Conservation (phyloP, 2,888 invertebrate genomes). For the Eupsilia transversa region DNA sequence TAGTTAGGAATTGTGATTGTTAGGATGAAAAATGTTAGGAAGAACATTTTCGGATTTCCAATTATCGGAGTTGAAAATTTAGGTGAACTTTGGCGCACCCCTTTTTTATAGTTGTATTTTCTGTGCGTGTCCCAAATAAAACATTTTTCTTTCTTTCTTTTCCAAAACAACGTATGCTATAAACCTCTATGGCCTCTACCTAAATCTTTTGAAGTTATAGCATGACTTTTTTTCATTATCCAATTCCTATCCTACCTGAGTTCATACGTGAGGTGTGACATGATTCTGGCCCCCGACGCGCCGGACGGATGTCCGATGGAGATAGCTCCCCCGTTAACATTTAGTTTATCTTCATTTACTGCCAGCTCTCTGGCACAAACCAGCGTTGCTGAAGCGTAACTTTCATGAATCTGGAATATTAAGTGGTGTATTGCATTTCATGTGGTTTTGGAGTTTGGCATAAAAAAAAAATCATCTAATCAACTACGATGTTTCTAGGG, state of each 20-base stretch:
- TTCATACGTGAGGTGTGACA: slow-evolving; percentile 33
- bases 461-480: not conserved
- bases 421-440: not conserved
- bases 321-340: slow-evolving; percentile 98
- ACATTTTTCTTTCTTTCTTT: too few relatives aligned
- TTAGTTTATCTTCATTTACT: slow-evolving; percentile 95
- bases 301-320: slow-evolving; percentile 99
- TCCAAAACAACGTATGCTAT: not conserved
- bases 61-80: too few relatives aligned
- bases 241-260: slow-evolving; percentile 21
- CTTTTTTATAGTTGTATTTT: too few relatives aligned
- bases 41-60: too few relatives aligned
- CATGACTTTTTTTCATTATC: not conserved
- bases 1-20: too few relatives aligned
- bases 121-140: too few relatives aligned
- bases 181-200: not conserved
- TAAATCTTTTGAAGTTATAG: not conserved
- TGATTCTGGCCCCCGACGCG: slow-evolving; percentile 95
- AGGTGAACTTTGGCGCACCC: too few relatives aligned
- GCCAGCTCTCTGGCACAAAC: slow-evolving; percentile 94
- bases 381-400: slow-evolving; percentile 26
- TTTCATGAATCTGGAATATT: slow-evolving; percentile 93
- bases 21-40: too few relatives aligned
- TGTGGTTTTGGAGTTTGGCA: not conserved
- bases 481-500: not conserved